Conservation (phyloP, 2,888 invertebrate species). For the Danaus chrysippus region DNA sequence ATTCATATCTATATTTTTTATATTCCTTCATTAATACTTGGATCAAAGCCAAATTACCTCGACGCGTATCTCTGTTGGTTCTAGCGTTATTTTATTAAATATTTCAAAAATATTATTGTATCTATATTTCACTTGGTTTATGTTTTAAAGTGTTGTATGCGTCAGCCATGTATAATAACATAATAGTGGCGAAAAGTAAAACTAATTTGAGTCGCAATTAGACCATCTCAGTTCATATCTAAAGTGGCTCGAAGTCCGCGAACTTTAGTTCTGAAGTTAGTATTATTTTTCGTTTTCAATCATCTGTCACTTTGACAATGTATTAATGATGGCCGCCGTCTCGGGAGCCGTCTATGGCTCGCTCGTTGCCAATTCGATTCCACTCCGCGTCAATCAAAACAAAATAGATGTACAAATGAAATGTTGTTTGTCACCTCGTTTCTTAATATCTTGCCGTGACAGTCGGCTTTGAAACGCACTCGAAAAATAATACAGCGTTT, state of each 20-base stretch:
- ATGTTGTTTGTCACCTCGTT: conserved; percentile 30
- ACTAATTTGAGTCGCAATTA: too few relatives aligned
- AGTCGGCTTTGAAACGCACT: conserved; percentile 16
- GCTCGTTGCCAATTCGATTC: conserved; percentile 46
- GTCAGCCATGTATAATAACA: too few relatives aligned
- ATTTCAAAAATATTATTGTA: conserved; percentile 21
- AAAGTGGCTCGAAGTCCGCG: not conserved
- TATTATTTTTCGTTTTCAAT: conserved; percentile 23
- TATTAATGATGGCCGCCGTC: conserved; percentile 47
- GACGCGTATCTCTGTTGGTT: conserved; percentile 28
- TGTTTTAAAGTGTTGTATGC: too few relatives aligned
- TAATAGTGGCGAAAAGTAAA: too few relatives aligned
- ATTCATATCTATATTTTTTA: conserved; percentile 59
- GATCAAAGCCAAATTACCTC: conserved; percentile 53
- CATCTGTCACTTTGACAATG: conserved; percentile 43
- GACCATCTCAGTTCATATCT: too few relatives aligned
- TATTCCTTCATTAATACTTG: conserved; percentile 61
- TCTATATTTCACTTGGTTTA: conserved; percentile 13
- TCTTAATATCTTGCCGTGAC: conserved; percentile 32
- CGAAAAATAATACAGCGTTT: too few relatives aligned
- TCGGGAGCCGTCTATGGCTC: conserved; percentile 41
- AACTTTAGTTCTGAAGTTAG: conserved; percentile 2
- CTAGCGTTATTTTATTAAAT: conserved; percentile 28
- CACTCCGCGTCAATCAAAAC: conserved; percentile 38
- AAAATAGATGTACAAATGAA: conserved; percentile 36